Conservation (phyloP, 2,888 invertebrate genomes). For the Torymus texanus region DNA sequence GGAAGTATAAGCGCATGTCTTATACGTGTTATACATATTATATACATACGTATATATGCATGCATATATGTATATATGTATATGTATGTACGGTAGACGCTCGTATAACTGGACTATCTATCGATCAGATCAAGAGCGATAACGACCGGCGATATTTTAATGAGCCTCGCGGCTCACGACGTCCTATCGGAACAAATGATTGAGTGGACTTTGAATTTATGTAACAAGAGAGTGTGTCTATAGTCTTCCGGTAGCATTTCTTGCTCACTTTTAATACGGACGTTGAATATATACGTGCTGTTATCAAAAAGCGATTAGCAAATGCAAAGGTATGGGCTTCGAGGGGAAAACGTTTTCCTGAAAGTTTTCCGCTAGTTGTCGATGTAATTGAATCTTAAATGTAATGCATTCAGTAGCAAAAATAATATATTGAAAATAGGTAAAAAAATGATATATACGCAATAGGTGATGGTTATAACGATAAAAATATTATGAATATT, state of each 20-base stretch:
- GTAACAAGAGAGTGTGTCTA: slow-evolving; percentile 10
- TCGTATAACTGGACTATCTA: slow-evolving; percentile 36
- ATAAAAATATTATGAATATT: no score
- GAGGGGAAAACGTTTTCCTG: no score
- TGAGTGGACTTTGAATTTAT: slow-evolving; percentile 37
- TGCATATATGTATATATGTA: no score
- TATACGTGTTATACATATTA: no score
- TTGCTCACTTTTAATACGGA: background rate
- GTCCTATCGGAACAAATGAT: slow-evolving; percentile 19
- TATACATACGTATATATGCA: background rate
- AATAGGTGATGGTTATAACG: no score
- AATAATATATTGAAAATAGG: no score
- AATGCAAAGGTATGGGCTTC: no score
- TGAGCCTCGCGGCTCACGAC: slow-evolving; percentile 28
- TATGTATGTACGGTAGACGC: background rate
- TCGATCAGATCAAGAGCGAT: slow-evolving; percentile 40
- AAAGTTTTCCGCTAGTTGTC: no score
- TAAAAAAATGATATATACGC: no score
- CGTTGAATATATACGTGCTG: background rate
- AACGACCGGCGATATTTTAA: slow-evolving; percentile 41
- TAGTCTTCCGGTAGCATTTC: slow-evolving; percentile 35
- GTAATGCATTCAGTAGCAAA: no score
- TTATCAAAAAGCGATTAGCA: slow-evolving; percentile 24
- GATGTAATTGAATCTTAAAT: no score
- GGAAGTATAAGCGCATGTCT: slow-evolving; percentile 13